These are phyloP conservation scores for Rhopilema esculentum DNA, from an alignment of 30 jellyfish, hydroid and myxozoan species.

Conservation along the genomic window DNA sequence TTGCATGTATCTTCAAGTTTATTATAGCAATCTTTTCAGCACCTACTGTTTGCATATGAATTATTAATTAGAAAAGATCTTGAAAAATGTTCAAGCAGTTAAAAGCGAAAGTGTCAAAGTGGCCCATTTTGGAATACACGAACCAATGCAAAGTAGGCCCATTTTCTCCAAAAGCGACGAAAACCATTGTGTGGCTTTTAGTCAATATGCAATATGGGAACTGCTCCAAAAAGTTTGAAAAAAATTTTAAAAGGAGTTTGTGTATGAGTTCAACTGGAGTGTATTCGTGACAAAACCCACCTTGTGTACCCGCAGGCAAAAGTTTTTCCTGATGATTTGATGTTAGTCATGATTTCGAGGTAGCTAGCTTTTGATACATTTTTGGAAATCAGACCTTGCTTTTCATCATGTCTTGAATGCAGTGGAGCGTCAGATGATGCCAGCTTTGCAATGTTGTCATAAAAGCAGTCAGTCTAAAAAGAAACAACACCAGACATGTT, in stretches of 20 bases:
- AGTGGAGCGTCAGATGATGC: slow-evolving; percentile 14
- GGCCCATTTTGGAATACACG: neutral
- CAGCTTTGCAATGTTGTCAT: slow-evolving; percentile 15
- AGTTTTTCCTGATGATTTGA: slow-evolving; percentile 47
- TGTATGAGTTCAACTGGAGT: no score
- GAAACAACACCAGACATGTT: no score
- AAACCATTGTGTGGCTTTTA: no score
- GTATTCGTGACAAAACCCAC: neutral
- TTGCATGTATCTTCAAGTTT: no score
- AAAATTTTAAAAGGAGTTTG: no score
- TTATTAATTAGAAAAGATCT: neutral
- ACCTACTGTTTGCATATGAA: no score
- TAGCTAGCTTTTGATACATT: neutral
- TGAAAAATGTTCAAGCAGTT: neutral
- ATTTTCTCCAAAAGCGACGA: no score
- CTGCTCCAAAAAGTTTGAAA: no score
- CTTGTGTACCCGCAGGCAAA: slow-evolving; percentile 47
- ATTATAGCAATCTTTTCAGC: no score
- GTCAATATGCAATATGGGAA: no score
- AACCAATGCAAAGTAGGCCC: neutral
- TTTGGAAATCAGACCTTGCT: neutral
- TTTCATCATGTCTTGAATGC: slow-evolving; percentile 16
- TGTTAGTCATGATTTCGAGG: slow-evolving; percentile 8
- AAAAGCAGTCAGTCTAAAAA: slow-evolving; percentile 35
- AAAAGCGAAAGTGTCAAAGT: neutral